Conservation (phyloP, 2,888 invertebrate species). For the Pilophorus perplexus region DNA sequence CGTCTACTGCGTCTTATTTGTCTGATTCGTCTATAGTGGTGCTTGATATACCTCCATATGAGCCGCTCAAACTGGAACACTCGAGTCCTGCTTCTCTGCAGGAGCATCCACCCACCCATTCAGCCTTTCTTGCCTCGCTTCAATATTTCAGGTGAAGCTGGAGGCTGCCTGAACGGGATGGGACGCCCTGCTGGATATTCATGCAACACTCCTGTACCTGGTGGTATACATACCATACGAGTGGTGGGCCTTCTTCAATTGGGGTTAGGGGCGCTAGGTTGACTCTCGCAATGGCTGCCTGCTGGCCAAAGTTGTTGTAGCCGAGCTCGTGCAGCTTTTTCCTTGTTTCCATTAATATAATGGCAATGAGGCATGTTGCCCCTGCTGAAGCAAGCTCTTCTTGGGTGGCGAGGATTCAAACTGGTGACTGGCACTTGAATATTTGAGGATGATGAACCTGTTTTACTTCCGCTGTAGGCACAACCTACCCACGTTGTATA, state of each 20-base stretch:
- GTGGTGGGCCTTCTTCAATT: constrained; percentile 17
- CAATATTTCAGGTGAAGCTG: constrained; percentile 13
- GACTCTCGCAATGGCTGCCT: constrained; percentile 12
- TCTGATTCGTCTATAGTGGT: no score
- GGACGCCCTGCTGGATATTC: constrained; percentile 16
- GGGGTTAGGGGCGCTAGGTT: constrained; percentile 22
- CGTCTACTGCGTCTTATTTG: no score
- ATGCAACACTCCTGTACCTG: constrained; percentile 12
- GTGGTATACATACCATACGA: constrained; percentile 26
- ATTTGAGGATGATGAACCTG: no score
- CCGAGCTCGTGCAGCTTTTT: constrained; percentile 5
- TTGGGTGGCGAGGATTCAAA: no score
- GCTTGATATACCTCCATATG: no score
- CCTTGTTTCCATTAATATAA: not conserved
- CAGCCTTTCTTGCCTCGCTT: not conserved
- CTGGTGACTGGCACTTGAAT: no score
- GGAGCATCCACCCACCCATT: constrained; percentile 22
- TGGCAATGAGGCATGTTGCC: not conserved
- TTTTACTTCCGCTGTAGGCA: no score
- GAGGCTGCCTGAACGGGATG: not conserved
- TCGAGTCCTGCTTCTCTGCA: no score
- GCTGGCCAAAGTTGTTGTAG: not conserved
- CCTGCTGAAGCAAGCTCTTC: constrained; percentile 13
- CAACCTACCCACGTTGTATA: no score
- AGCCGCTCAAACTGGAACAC: no score